Base-by-base conservation (phyloP, 1,140 invertebrate species). In the Zophobas atratus region DNA sequence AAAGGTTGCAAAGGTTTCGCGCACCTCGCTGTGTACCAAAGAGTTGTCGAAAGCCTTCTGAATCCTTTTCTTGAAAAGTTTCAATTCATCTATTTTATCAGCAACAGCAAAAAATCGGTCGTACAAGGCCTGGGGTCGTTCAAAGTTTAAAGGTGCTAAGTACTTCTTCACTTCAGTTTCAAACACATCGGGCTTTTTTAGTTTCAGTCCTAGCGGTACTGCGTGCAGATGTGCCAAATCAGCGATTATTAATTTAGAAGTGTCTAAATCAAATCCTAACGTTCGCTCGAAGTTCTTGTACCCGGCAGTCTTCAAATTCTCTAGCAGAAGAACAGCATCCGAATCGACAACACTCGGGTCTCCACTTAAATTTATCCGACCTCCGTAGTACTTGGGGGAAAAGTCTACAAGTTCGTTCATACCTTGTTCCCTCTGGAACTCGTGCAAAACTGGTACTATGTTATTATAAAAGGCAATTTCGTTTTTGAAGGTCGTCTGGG, bases 171-270 rank as follows among this genome's bases (percentile, higher is more conserved):
- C 79, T 6, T 77, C 20, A 20, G 20, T 70, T 3, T 89, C 82
- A 75, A 88, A 91, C 0, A 85, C 80, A 2, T 88, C 83, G 0
- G 88, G 87, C 35, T 88, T 80, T 36, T 82, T 77, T n/a, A 81
- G 34, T 70, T 86, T 86, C 46, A 86, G 78, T 0, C 86, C 87
- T 55, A 88, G 82, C 35, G 82, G 82, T 1, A 86, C 81, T 1
- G 85, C 87, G 75, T 89, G 88, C 51, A 87, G 86, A 74, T 82
- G 81, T 1, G 85, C 87, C 0, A 89, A 74, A 63, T 81, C 76
- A 32, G 79, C 76, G 0, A 88, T n/a, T 6, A 87, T 80, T 1
- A 86, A 53, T 34, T 79, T 72, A 2, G 83, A 78, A 53, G 87
- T 85, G 5, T 86, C 63, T 49, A 84, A 85, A 80, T 88, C 83